Conservation (phyloP, 2,888 invertebrate genomes). For the Cataglyphis livida region DNA sequence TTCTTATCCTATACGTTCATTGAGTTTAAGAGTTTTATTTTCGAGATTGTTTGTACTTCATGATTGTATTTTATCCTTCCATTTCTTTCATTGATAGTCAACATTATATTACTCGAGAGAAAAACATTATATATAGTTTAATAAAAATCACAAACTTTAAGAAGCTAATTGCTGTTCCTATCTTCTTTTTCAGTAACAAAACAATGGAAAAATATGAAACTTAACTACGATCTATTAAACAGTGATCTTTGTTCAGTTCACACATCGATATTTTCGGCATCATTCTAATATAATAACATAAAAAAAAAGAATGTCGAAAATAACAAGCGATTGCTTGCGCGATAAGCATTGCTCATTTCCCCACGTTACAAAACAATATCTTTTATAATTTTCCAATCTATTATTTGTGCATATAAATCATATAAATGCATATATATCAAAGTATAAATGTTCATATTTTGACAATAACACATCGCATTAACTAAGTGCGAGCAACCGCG, state of each 20-base stretch:
- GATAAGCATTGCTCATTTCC: not conserved
- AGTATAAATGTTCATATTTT: not conserved
- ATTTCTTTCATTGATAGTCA: not conserved
- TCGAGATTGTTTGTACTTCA: not conserved
- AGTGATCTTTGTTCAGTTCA: not conserved
- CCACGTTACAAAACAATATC: not conserved
- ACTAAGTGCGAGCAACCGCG: not conserved
- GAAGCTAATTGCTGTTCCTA: not conserved
- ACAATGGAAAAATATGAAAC: not conserved
- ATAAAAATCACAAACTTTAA: not conserved
- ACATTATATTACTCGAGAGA: not conserved
- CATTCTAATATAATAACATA: not conserved
- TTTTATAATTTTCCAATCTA: not conserved
- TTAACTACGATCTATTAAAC: not conserved
- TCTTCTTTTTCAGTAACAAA: not conserved
- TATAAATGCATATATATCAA: not conserved
- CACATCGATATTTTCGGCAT: not conserved
- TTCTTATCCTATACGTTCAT: not conserved
- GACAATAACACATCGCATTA: not conserved
- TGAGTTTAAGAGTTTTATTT: conserved; percentile 38
- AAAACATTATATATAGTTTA: not conserved
- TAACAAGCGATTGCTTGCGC: not conserved
- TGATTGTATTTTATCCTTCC: not conserved
- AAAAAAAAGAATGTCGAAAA: not conserved
- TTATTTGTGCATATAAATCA: not conserved